phyloP scores from a whole-genome alignment of 53 echinoderm and acorn worm genomes.

The Echinometra lucunter region DNA sequence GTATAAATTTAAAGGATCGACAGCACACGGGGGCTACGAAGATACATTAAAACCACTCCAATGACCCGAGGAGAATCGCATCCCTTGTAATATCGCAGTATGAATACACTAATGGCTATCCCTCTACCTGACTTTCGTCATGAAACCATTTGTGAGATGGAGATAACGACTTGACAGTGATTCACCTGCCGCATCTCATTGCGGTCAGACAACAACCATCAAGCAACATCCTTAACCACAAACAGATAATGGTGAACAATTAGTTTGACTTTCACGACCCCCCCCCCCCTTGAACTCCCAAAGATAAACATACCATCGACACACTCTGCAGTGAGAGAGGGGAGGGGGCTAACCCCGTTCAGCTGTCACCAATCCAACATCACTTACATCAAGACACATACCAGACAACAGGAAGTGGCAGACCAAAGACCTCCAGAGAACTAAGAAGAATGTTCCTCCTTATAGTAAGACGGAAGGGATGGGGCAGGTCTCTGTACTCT shows the following conservation, averaged over 20 bases:
- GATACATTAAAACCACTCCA: too few species aligned
- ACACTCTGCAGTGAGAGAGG: neutral
- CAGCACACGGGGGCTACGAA: neutral
- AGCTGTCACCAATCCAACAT: neutral
- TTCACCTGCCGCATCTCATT: neutral
- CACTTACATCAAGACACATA: conserved; percentile 4
- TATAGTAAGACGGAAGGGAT: neutral
- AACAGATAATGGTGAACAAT: neutral
- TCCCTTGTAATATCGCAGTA: neutral
- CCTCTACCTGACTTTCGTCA: neutral
- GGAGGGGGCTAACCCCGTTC: conserved; percentile 3
- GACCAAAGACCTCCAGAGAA: conserved; percentile 27
- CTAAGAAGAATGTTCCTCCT: neutral
- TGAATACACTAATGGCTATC: neutral
- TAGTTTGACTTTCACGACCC: neutral
- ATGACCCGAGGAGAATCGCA: too few species aligned
- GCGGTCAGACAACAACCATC: neutral
- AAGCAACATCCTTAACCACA: neutral
- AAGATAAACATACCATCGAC: neutral
- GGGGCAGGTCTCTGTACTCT: neutral
- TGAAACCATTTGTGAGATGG: neutral
- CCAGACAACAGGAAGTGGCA: conserved; percentile 18
- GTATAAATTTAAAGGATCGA: neutral
- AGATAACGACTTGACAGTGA: neutral
- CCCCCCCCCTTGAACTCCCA: neutral